Evolutionary conservation across 2,888 invertebrate species (phyloP).

Genomic region (Tipula unca): DNA sequence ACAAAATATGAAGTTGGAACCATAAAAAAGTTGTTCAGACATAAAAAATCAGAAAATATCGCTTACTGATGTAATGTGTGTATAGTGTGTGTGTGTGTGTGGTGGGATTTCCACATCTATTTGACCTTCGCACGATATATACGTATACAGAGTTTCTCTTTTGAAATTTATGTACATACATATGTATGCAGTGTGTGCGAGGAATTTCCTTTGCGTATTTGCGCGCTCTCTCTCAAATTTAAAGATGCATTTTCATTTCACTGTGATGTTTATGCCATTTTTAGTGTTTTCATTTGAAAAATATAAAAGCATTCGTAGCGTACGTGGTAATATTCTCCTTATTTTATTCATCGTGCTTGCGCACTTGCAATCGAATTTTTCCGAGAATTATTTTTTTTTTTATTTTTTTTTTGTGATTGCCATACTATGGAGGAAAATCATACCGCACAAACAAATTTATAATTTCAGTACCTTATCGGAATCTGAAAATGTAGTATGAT

Average conservation of each 20-base stretch:
- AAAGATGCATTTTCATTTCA: neutral
- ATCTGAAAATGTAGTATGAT: constrained; percentile 14
- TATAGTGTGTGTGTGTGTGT: neutral
- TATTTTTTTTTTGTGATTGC: neutral
- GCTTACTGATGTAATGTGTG: no score
- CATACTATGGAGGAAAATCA: neutral
- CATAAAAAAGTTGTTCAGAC: neutral
- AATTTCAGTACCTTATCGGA: constrained; percentile 1
- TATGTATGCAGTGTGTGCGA: no score
- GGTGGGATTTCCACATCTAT: neutral
- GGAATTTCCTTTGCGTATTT: no score
- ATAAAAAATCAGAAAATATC: neutral
- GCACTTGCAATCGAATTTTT: neutral
- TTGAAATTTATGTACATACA: no score
- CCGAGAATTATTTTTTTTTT: neutral
- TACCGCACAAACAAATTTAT: neutral
- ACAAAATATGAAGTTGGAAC: neutral
- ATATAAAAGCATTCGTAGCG: neutral
- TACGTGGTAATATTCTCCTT: neutral
- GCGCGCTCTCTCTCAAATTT: neutral
- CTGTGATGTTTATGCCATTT: neutral
- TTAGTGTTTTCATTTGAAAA: neutral
- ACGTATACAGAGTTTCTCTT: neutral
- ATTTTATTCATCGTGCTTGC: neutral
- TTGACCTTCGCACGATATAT: neutral